A percentile compares a stretch with the other conserved stretches of the same genome.
Conservation (phyloP, 2,113 vertebrate genomes). For the Psilopogon haemacephalus region DNA sequence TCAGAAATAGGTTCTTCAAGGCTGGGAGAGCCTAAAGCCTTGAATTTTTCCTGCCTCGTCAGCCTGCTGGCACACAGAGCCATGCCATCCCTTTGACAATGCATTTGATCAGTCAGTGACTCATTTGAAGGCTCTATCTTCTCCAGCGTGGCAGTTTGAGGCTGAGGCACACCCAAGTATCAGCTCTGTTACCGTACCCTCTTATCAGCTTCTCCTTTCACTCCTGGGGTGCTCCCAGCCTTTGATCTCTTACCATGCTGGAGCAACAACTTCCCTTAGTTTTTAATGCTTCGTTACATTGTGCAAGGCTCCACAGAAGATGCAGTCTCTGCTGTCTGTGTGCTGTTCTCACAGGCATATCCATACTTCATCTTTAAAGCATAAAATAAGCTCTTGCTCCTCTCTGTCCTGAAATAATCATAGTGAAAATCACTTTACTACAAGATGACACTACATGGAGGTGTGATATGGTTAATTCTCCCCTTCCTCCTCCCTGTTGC, state of each 20-base stretch:
- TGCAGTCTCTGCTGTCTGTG: not conserved
- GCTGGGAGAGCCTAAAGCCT: constrained; percentile 24
- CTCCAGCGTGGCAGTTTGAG: not conserved
- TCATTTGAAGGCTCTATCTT: constrained; percentile 9
- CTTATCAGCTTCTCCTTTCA: constrained; percentile 9
- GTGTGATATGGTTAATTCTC: not conserved
- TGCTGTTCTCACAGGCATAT: not conserved
- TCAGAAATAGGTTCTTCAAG: not conserved
- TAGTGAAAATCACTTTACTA: not conserved
- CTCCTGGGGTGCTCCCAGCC: constrained; percentile 9
- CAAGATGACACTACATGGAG: not conserved
- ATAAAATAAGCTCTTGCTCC: not conserved
- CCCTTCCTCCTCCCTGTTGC: not conserved
- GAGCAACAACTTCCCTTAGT: not conserved
- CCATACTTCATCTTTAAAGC: not conserved
- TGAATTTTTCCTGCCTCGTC: constrained; percentile 11
- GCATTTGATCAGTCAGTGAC: not conserved
- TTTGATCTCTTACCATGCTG: constrained; percentile 12
- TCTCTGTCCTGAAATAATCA: not conserved
- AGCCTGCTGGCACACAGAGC: not conserved
- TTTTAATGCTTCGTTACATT: not conserved
- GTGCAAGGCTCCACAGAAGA: not conserved
- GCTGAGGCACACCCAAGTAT: not conserved
- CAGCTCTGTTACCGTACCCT: not conserved
- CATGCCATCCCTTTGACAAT: not conserved